Evolutionary conservation across 2,113 vertebrate genomes (phyloP).

Genomic region (Numenius arquata): DNA sequence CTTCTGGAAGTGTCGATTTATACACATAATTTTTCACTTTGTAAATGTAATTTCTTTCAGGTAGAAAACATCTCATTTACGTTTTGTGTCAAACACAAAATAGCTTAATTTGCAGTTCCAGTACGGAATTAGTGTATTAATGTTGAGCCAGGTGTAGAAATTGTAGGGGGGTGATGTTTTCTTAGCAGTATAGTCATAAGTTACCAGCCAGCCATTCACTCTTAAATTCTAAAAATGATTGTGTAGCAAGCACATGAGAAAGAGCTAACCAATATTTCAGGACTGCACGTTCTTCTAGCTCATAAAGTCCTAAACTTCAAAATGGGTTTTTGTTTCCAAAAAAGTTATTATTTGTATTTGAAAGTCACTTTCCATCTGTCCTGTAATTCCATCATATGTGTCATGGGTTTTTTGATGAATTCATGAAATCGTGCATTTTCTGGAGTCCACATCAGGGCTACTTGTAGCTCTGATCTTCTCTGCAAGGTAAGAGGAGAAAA

Average conservation of each 20-base stretch:
- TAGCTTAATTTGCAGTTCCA: neutral
- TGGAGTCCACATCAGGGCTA: slow-evolving; percentile 44
- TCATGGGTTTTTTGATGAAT: neutral
- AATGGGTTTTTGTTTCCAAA: neutral
- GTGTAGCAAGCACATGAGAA: neutral
- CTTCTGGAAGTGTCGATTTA: neutral
- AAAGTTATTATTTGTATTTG: neutral
- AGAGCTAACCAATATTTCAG: neutral
- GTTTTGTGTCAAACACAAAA: neutral
- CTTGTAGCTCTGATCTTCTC: slow-evolving; percentile 80
- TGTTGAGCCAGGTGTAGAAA: neutral
- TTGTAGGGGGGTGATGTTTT: neutral
- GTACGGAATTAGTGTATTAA: neutral
- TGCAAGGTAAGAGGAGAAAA: slow-evolving; percentile 66
- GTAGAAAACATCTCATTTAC: neutral
- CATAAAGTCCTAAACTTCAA: neutral
- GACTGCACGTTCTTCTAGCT: neutral
- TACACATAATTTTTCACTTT: neutral
- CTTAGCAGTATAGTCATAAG: neutral
- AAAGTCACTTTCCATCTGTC: neutral
- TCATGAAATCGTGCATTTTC: slow-evolving; percentile 84
- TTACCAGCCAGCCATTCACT: neutral
- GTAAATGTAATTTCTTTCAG: neutral
- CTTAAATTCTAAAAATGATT: neutral
- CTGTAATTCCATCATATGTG: neutral